Evolutionary conservation across 2,113 vertebrate species (phyloP).

Genomic region (Sigmodon hispidus): DNA sequence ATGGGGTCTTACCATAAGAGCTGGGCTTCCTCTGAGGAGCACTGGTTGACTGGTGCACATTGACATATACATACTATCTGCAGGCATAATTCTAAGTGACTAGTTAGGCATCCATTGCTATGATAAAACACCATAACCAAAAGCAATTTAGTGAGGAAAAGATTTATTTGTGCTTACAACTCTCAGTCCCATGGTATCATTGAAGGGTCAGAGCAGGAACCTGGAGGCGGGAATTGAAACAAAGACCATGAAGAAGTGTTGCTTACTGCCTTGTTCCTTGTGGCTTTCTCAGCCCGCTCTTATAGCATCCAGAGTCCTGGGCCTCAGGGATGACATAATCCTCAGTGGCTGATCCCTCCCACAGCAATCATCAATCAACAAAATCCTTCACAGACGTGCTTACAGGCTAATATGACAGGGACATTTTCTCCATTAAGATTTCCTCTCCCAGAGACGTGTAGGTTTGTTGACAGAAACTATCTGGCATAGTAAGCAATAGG

Average conservation of each 20-base stretch:
- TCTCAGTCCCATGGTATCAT: not conserved
- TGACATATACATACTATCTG: not conserved
- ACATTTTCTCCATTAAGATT: not conserved
- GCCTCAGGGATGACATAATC: not conserved
- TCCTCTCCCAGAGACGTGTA: not conserved
- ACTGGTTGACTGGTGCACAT: accelerated
- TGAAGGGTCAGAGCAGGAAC: not conserved
- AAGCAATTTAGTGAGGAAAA: not conserved
- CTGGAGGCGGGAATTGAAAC: not conserved
- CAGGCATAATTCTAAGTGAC: not conserved
- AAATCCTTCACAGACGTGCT: not conserved
- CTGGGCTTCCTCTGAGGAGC: not conserved
- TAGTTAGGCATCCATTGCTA: not conserved
- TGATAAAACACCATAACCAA: not conserved
- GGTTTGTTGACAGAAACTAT: not conserved
- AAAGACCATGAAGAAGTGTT: not conserved
- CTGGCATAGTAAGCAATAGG: too few relatives aligned
- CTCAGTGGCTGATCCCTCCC: not conserved
- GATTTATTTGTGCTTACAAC: not conserved
- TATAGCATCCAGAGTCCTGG: not conserved
- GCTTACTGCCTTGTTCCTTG: not conserved
- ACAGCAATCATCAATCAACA: not conserved
- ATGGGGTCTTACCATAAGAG: not conserved
- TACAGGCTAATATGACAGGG: not conserved
- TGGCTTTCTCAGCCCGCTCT: not conserved